phyloP scores from a whole-genome alignment of 2,797 vertebrate species.

The Spondyliosoma cantharus region DNA sequence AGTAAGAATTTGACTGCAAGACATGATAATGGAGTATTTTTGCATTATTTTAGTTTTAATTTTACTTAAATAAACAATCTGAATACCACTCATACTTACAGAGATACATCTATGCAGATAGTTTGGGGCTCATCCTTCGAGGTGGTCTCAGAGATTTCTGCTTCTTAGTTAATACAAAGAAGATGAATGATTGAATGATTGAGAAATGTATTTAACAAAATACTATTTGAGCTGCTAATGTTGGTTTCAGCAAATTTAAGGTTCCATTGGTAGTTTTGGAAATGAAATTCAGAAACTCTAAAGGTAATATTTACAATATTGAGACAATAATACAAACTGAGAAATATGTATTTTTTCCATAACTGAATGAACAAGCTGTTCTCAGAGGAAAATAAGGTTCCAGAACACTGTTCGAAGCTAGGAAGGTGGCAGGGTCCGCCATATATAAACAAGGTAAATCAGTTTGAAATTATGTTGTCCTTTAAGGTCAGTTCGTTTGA shows the following conservation, averaged over 20 bases:
- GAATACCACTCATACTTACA: not conserved
- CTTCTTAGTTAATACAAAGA: not conserved
- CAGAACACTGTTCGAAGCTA: too few relatives aligned
- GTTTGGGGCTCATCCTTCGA: not conserved
- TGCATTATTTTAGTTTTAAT: not conserved
- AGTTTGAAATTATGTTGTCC: too few relatives aligned
- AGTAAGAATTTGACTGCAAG: not conserved
- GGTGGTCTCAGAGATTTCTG: not conserved
- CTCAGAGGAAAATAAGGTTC: too few relatives aligned
- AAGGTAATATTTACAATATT: too few relatives aligned
- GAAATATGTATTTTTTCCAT: too few relatives aligned
- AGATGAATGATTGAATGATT: not conserved
- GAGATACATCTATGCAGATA: not conserved
- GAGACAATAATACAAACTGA: too few relatives aligned
- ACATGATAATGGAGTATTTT: not conserved
- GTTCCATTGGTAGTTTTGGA: too few relatives aligned
- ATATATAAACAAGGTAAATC: too few relatives aligned
- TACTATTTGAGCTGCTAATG: rapidly evolving
- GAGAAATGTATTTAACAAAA: not conserved
- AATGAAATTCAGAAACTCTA: too few relatives aligned
- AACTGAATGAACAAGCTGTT: too few relatives aligned
- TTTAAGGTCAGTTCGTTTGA: too few relatives aligned
- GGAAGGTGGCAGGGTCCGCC: too few relatives aligned
- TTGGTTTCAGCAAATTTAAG: not conserved
- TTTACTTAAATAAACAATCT: not conserved